Percentiles rank a stretch among this genome's conserved stretches.
These are phyloP conservation scores for Mallotus villosus DNA, from an alignment of 2,797 vertebrate genomes.

Conservation along the genomic window DNA sequence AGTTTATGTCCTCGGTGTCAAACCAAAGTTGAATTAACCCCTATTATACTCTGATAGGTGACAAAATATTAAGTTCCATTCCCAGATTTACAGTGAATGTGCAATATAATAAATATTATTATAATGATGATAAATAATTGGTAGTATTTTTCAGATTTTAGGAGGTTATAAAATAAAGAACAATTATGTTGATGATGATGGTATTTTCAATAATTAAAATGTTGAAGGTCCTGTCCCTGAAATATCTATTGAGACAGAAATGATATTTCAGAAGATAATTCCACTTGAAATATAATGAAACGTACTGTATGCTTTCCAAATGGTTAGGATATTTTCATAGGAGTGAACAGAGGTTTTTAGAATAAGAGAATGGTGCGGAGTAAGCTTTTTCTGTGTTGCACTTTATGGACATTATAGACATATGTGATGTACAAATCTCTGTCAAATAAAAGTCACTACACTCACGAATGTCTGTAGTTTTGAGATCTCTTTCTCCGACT, in stretches of 20 bases:
- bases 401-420: conserved; percentile 52
- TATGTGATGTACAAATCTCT: conserved; percentile 42
- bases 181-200: background rate
- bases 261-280: background rate
- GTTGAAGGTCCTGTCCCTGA: no score
- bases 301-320: conserved; percentile 9
- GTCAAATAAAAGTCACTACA: conserved; percentile 54
- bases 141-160: background rate
- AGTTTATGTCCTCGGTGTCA: background rate
- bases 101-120: background rate
- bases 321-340: conserved; percentile 13
- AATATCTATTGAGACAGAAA: background rate
- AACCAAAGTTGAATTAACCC: background rate
- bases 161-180: background rate
- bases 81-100: background rate
- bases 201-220: background rate
- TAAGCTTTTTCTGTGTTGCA: conserved; percentile 53
- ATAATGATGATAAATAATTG: background rate
- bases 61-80: background rate
- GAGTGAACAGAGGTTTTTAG: background rate
- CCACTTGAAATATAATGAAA: background rate
- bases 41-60: background rate
- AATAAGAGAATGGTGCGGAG: conserved; percentile 38
- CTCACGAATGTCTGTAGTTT: conserved; percentile 1
- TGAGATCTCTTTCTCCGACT: background rate